Percentiles rank a stretch among this genome's conserved stretches.
Evolutionary conservation across 1,140 invertebrate genomes (phyloP).

Genomic region (Pteromalus puparum): DNA sequence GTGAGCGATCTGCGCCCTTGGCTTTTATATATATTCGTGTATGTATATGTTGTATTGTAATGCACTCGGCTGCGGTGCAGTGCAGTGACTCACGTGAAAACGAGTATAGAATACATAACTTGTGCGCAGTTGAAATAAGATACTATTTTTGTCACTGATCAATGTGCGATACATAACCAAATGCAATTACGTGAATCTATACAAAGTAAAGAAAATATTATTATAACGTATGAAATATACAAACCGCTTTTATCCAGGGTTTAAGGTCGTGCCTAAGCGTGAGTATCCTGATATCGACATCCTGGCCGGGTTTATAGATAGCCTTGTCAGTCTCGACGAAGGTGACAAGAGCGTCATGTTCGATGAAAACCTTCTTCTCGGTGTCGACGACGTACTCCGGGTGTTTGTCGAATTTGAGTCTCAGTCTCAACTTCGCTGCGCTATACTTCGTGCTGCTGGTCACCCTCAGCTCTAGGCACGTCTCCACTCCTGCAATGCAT

Average conservation of each 20-base stretch:
- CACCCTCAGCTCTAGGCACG: slow-evolving; percentile 69
- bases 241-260: slow-evolving; percentile 72
- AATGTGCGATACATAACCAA: too few species aligned
- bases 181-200: too few species aligned
- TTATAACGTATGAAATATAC: not conserved
- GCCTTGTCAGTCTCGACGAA: slow-evolving; percentile 78
- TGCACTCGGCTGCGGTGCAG: not conserved
- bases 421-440: slow-evolving; percentile 72
- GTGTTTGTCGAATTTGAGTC: slow-evolving; percentile 75
- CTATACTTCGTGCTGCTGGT: slow-evolving; percentile 65
- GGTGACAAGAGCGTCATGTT: slow-evolving; percentile 73
- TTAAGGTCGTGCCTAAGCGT: slow-evolving; percentile 74
- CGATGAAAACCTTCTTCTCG: slow-evolving; percentile 70
- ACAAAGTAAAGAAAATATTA: not conserved
- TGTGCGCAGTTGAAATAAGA: too few species aligned
- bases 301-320: slow-evolving; percentile 81
- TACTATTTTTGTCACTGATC: too few species aligned
- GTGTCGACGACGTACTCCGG: slow-evolving; percentile 74
- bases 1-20: not conserved
- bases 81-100: too few species aligned
- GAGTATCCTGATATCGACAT: slow-evolving; percentile 76
- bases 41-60: not conserved
- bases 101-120: too few species aligned
- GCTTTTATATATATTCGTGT: not conserved
- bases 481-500: slow-evolving; percentile 63